Base-by-base conservation (phyloP, 2,113 vertebrate genomes). In the Micronycteris hirsuta region DNA sequence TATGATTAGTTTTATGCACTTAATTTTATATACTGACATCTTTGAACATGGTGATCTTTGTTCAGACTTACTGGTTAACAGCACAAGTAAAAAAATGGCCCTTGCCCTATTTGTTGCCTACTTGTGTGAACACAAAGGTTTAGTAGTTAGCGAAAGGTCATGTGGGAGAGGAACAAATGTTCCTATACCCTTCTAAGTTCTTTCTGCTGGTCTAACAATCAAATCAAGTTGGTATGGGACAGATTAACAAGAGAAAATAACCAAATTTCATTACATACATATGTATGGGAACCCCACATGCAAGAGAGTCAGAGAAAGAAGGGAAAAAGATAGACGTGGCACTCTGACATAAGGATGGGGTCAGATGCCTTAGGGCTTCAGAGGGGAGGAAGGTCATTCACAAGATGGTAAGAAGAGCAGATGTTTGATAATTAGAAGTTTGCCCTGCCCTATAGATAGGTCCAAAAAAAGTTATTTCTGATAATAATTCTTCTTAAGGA, bases 1-100 rank as follows among this genome's bases (percentile, higher is more conserved):
- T 22, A 16, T 4, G n/a, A 22, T 80, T 92, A 45, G 45, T 33
- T 89, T 82, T 85, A 41, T 73, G n/a, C 54, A 76, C 12, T 84
- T 82, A 17, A 63, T 36, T 63, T 36, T 58, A 36, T 28, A 28
- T 8, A 74, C 4, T 11, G 28, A 76, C 63, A 61, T 85, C 63
- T 92, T 78, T 89, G 65, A 95, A 88, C 45, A 87, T 58, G 47
- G 19, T 61, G 24, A 93, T 85, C n/a, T 85, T 85, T 93, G n/a
- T 73, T 58, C 71, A 88, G 54, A 85, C 8, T 77, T 70, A 61
- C 13, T 92, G 81, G 43, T 43, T 89, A 95, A 80, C 47, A 92
- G 56, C 54, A 92, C 67, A 93, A 92, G 33, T 71, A 87, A 54
- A n/a, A n/a, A n/a, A n/a, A 84, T 43, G 33, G 19, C 24, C 56